Evolutionary conservation across 37 sponge, comb jelly and placozoan genomes (phyloP).

Genomic region (Spongia lamella): DNA sequence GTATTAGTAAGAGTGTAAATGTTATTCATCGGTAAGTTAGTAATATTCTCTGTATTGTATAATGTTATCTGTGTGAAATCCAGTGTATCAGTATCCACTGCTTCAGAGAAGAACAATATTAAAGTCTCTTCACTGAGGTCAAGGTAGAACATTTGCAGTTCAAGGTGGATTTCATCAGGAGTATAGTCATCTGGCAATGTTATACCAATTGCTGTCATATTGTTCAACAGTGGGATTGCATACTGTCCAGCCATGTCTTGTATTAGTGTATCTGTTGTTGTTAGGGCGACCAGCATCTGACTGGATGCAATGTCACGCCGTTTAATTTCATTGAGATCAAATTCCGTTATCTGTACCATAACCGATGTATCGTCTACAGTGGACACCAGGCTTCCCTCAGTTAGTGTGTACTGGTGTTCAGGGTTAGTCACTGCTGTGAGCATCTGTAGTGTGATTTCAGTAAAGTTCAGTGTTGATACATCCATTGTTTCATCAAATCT

Average conservation of each 20-base stretch:
- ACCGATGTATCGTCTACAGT: slow-evolving; percentile 36
- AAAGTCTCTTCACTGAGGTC: slow-evolving; percentile 70
- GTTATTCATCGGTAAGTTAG: slow-evolving; percentile 8
- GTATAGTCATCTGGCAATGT: slow-evolving; percentile 13
- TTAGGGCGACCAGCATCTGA: slow-evolving; percentile 32
- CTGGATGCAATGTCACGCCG: slow-evolving; percentile 59
- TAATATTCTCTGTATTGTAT: slow-evolving; percentile 51
- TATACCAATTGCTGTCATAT: slow-evolving; percentile 41
- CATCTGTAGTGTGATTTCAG: slow-evolving; percentile 52
- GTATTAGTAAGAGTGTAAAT: slow-evolving; percentile 54
- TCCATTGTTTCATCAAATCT: slow-evolving; percentile 73
- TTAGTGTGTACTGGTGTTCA: slow-evolving; percentile 45
- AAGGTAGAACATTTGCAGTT: slow-evolving; percentile 56
- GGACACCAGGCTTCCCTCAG: slow-evolving; percentile 46
- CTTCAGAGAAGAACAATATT: slow-evolving; percentile 72
- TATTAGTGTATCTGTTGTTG: slow-evolving; percentile 44
- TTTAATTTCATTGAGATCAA: slow-evolving; percentile 82
- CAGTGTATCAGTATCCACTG: slow-evolving; percentile 50
- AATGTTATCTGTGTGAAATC: slow-evolving; percentile 75
- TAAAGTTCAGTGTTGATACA: slow-evolving; percentile 57
- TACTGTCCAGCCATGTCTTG: slow-evolving; percentile 72
- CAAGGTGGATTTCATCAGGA: slow-evolving; percentile 43
- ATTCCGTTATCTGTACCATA: slow-evolving; percentile 30
- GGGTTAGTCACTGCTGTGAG: slow-evolving; percentile 38
- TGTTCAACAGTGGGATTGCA: slow-evolving; percentile 51